These are phyloP conservation scores for Indicator maculatus DNA, from an alignment of 2,113 vertebrate genomes.

Conservation along the genomic window DNA sequence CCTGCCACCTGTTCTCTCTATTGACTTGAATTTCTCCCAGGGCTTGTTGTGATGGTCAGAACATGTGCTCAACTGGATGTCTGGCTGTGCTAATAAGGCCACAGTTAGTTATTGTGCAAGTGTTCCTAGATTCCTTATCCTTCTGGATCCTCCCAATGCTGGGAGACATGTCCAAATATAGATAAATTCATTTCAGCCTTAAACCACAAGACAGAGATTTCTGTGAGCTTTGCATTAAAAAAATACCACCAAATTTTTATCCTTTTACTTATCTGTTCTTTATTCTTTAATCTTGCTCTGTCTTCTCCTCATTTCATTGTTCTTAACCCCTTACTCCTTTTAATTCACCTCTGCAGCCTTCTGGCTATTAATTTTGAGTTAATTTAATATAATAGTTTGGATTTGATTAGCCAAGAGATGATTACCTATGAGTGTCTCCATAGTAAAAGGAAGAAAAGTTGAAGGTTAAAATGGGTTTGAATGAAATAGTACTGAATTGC, in stretches of 20 bases:
- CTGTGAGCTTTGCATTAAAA: conserved; percentile 11
- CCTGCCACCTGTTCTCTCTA: neutral
- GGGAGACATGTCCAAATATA: conserved; percentile 6
- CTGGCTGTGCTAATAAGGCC: neutral
- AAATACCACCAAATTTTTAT: neutral
- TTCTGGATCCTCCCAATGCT: neutral
- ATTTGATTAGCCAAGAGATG: conserved; percentile 21
- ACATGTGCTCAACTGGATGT: neutral
- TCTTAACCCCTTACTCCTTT: neutral
- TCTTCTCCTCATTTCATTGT: neutral
- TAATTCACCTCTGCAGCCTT: conserved; percentile 22
- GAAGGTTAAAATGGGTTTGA: neutral
- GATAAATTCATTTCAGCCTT: conserved; percentile 51
- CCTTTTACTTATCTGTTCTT: conserved; percentile 23
- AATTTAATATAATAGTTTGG: conserved; percentile 21
- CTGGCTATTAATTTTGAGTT: conserved; percentile 37
- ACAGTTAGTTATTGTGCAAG: conserved; percentile 14
- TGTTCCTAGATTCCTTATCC: neutral
- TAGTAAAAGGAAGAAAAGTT: neutral
- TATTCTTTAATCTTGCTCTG: neutral
- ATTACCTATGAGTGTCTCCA: neutral
- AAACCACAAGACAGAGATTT: conserved; percentile 26
- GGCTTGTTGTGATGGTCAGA: conserved; percentile 8
- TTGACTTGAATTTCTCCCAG: neutral
- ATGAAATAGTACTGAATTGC: neutral